Conservation (phyloP, 2,888 invertebrate species). For the Pammene aurita region DNA sequence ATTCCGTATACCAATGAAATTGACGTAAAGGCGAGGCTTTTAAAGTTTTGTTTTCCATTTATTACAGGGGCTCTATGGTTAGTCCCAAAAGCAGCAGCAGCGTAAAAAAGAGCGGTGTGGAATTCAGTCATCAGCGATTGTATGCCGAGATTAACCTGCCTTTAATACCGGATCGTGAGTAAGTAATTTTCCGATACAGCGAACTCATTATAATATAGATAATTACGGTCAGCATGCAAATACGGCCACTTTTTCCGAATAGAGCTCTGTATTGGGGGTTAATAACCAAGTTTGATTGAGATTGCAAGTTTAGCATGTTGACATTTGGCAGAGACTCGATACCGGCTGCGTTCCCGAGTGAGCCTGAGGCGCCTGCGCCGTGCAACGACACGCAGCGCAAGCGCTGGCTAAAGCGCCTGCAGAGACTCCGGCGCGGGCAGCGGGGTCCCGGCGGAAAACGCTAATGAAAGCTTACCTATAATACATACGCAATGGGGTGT, state of each 20-base stretch:
- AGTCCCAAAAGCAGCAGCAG: constrained; percentile 51
- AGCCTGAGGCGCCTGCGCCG: constrained; percentile 20
- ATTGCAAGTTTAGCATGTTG: too few species aligned
- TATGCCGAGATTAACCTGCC: constrained; percentile 65
- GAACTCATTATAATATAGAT: too few species aligned
- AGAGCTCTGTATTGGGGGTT: too few species aligned
- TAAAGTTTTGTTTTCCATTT: neutral
- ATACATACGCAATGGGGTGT: neutral
- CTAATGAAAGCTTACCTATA: neutral
- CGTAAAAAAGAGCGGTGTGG: constrained; percentile 54
- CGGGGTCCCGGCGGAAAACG: constrained; percentile 10
- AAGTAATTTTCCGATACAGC: constrained; percentile 43
- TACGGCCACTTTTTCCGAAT: too few species aligned
- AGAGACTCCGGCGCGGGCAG: constrained; percentile 33
- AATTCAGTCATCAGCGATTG: constrained; percentile 46
- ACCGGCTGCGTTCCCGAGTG: constrained; percentile 42
- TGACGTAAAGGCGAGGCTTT: too few species aligned
- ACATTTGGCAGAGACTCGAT: constrained; percentile 34
- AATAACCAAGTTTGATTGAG: too few species aligned
- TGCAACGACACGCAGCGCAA: constrained; percentile 45
- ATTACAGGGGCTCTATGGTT: constrained; percentile 54
- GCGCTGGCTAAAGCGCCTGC: constrained; percentile 45
- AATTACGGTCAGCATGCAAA: too few species aligned
- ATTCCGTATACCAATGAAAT: too few species aligned
- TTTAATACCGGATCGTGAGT: constrained; percentile 54